Base-by-base conservation (phyloP, 2,797 vertebrate species). In the Enteromius afrohamiltoni region DNA sequence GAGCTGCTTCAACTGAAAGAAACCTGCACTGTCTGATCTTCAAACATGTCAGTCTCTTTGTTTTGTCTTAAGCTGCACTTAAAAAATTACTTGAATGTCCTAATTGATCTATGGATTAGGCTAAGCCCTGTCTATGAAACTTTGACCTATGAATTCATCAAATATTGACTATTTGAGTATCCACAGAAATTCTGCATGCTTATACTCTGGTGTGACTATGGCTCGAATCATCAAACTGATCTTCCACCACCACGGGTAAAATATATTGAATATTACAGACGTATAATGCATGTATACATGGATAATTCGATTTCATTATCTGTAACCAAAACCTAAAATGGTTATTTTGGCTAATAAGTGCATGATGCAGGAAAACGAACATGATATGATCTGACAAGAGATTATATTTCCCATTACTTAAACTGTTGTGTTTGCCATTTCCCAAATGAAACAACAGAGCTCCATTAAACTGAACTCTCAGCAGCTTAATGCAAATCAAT, bases 401-500 rank as follows among this genome's bases (percentile, higher is more conserved):
- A 53, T 73, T 49, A 58, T 60, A 73, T 76, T 80, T 31, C 45
- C 65, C 34, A 83, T 80, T 51, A 77, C 29, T 37, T 80, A 45
- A 86, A 47, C 29, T 77, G 62, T 60, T 21, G 3, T 64, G 55
- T 80, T 83, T 80, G 16, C 3, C 31, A n/a, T 58, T 64, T 51
- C 42, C 34, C 3, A 19, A 83, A 83, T 64, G 31, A 79, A 49
- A 64, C 45, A 85, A 77, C 69, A 77, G 10, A 79, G 31, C 53
- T 80, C 37, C 37, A 69, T 76, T 62, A 49, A 51, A 83, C 62
- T 45, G 40, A 16, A 49, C 71, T 75, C 69, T 34, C 29, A 58
- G 13, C 21, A 60, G 55, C 80, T 77, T 60, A 80, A 83, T 84
- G 55, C 71, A 71, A 71, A 83, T 75, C 77, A 80, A 64, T 76